Evolutionary conservation across 2,888 invertebrate species (phyloP), one percentile per base, ranked within the genome.

Genomic region (Caradrina kadenii): DNA sequence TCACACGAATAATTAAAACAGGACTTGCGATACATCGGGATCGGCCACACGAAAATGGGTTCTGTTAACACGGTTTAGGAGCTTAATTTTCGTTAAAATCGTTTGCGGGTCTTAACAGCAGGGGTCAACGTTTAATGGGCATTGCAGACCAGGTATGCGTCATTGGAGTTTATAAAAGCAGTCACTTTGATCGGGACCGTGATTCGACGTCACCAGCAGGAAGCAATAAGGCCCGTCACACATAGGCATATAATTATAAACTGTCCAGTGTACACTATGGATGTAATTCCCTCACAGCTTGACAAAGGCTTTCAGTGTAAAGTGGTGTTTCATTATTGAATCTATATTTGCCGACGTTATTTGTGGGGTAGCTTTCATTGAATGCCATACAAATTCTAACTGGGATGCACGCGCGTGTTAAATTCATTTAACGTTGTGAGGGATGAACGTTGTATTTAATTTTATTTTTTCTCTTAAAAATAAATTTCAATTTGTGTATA

Each of bases 201-300:
- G 92, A 91, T 92, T 91, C 85, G 85, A 89, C 91, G 95, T 94
- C 95, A 94, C 93, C 91, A 93, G 92, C 94, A 94, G 93, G 91
- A 90, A 89, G 90, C 88, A 94, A 94, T 94, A 94, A 91, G 90
- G 91, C 87, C 85, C 84, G 86, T 80, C 84, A 87, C 90, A 92
- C 91, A 88, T 88, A 71, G 88, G 75, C 83, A 88, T 90, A 93
- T 94, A 94, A 94, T 93, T 93, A 93, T 89, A 89, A 83, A 82
- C 82, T 62, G 68, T 65, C 81, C 68, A n/a, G 85, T 61, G 64
- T 87, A 86, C 88, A 82, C 83, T 83, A 82, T 85, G 87, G 88
- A 88, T 88, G 89, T 90, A 88, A 88, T 90, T 88, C 86, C 63
- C 78, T 77, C 87, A 86, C 85, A 88, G 85, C 87, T 93, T 93